These are phyloP conservation scores for Laspeyria flexula DNA, from an alignment of 2,888 invertebrate genomes.

Conservation along the genomic window DNA sequence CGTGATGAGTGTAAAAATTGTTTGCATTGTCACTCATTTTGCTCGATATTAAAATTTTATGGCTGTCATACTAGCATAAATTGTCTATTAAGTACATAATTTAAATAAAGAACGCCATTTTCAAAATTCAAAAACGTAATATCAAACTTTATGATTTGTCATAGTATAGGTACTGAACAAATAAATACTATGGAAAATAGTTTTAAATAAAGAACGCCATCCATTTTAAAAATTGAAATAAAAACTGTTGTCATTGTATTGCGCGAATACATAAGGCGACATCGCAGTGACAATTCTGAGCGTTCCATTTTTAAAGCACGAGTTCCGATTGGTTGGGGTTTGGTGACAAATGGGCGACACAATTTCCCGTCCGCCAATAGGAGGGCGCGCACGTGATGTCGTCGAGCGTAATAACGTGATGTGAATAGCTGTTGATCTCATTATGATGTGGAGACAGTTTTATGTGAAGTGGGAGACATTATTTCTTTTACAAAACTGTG, in stretches of 20 bases:
- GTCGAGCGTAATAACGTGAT: constrained; percentile 53
- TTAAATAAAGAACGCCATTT: constrained; percentile 37
- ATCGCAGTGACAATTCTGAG: constrained; percentile 72
- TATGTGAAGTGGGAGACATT: constrained; percentile 1
- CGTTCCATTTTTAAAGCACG: constrained; percentile 66
- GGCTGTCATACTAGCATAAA: constrained; percentile 47
- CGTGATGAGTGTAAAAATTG: constrained; percentile 79
- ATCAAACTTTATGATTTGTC: no score
- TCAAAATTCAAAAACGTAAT: constrained; percentile 38
- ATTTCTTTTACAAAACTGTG: not conserved
- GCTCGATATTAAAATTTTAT: constrained; percentile 35
- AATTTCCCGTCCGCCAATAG: constrained; percentile 66
- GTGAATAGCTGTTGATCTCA: constrained; percentile 59
- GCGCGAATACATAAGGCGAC: constrained; percentile 58
- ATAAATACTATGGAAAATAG: no score
- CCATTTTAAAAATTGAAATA: constrained; percentile 41
- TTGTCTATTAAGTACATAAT: constrained; percentile 7
- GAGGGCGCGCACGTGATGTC: constrained; percentile 40
- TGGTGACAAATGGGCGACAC: constrained; percentile 86
- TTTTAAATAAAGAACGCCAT: constrained; percentile 34
- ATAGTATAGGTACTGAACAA: no score
- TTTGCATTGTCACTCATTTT: constrained; percentile 58
- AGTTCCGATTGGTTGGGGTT: constrained; percentile 69
- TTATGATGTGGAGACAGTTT: constrained; percentile 46
- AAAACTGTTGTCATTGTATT: constrained; percentile 26